Evolutionary conservation across 30 jellyfish, hydroid and myxozoan species (phyloP).

Genomic region (Aurelia coerulea): DNA sequence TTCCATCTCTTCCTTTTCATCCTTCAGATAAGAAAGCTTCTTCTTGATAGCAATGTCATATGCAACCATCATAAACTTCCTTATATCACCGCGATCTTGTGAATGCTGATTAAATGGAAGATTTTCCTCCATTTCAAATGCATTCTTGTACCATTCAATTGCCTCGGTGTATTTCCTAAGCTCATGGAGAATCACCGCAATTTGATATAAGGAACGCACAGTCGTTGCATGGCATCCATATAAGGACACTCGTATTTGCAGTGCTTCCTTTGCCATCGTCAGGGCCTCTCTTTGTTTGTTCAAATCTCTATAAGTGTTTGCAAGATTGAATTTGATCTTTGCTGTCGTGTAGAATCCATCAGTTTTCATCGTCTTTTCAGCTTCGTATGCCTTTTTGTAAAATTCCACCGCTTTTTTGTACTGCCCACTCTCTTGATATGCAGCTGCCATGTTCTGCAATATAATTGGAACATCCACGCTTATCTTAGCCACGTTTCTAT

Average conservation of each 20-base stretch:
- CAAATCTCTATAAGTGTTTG: constrained; percentile 42
- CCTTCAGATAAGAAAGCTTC: constrained; percentile 12
- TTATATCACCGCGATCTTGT: constrained; percentile 7
- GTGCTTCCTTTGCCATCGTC: background rate
- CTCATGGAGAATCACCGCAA: constrained; percentile 36
- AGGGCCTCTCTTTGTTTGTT: constrained; percentile 8
- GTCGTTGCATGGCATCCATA: constrained; percentile 9
- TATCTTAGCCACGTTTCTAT: background rate
- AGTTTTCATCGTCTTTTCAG: constrained; percentile 12
- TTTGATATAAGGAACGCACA: constrained; percentile 16
- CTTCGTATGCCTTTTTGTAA: constrained; percentile 20
- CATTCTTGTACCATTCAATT: constrained; percentile 26
- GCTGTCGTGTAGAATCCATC: constrained; percentile 28
- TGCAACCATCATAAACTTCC: constrained; percentile 8
- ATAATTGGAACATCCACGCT: background rate
- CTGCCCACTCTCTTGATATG: constrained; percentile 8
- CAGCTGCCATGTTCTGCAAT: constrained; percentile 42
- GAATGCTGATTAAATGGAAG: constrained; percentile 8
- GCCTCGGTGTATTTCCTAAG: constrained; percentile 17
- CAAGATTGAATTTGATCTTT: constrained; percentile 19
- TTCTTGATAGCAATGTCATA: constrained; percentile 7
- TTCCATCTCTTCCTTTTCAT: constrained; percentile 6
- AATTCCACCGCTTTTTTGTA: constrained; percentile 30
- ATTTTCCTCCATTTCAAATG: constrained; percentile 34
- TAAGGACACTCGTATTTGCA: background rate